These are phyloP conservation scores for Drosophila diplacantha DNA, from an alignment of 2,888 invertebrate species.

Conservation along the genomic window DNA sequence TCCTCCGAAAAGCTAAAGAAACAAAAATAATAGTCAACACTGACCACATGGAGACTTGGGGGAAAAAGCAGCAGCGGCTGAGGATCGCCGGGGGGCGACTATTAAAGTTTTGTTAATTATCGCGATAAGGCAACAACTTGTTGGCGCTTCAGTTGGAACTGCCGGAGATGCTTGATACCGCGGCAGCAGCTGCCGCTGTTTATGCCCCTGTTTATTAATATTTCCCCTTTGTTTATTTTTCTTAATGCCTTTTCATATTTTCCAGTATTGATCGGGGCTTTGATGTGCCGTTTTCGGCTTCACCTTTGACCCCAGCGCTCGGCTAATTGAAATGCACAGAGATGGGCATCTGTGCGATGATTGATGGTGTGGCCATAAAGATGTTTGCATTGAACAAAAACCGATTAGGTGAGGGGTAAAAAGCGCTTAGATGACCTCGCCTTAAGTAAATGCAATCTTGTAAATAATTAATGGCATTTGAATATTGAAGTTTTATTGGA, in stretches of 20 bases:
- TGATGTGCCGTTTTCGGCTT: constrained; percentile 30
- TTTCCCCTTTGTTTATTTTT: constrained; percentile 18
- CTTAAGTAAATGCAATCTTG: constrained; percentile 10
- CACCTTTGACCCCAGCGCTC: constrained; percentile 19
- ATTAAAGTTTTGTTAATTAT: constrained; percentile 69
- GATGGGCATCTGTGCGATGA: constrained; percentile 30
- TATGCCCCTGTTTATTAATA: constrained; percentile 24
- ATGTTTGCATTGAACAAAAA: constrained; percentile 21
- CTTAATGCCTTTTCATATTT: constrained; percentile 14
- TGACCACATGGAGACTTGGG: not conserved
- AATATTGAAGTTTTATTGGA: constrained; percentile 2
- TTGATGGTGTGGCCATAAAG: constrained; percentile 29
- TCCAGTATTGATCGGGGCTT: constrained; percentile 17
- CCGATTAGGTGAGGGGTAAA: not conserved
- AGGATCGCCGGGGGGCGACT: constrained; percentile 37
- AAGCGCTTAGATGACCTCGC: constrained; percentile 14
- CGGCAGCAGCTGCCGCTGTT: constrained; percentile 23
- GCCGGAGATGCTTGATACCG: constrained; percentile 11
- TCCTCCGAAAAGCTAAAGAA: constrained; percentile 14
- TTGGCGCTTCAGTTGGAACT: constrained; percentile 41
- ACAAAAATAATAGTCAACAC: constrained; percentile 3
- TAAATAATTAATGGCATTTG: not conserved
- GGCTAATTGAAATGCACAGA: constrained; percentile 37
- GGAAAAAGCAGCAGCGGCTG: constrained; percentile 13
- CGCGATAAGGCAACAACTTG: constrained; percentile 72